These are phyloP conservation scores for Harmothoe impar DNA, from an alignment of 2,888 invertebrate genomes.

Conservation along the genomic window DNA sequence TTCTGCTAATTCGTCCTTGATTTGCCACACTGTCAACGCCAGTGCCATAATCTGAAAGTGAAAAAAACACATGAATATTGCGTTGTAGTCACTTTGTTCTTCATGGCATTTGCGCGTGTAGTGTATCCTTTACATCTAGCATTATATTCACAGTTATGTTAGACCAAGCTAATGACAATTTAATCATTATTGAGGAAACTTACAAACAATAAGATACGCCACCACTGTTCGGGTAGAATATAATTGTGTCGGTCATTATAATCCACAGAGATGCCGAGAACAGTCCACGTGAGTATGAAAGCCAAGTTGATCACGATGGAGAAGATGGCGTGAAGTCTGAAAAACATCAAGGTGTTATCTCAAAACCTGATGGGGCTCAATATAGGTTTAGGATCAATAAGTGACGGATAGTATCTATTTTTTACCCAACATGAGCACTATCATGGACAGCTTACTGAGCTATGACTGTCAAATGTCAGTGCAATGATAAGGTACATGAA, in stretches of 20 bases:
- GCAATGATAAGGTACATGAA: too few relatives aligned
- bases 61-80: not conserved
- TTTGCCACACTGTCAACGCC: constrained; percentile 78
- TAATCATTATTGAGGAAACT: constrained; percentile 41
- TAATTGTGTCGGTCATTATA: constrained; percentile 79
- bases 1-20: constrained; percentile 80
- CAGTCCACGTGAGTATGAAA: constrained; percentile 81
- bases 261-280: constrained; percentile 78
- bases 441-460: too few relatives aligned
- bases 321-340: constrained; percentile 76
- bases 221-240: constrained; percentile 78
- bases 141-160: too few relatives aligned
- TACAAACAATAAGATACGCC: constrained; percentile 78
- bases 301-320: constrained; percentile 78
- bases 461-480: too few relatives aligned
- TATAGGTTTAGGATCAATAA: too few relatives aligned
- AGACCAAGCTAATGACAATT: too few relatives aligned
- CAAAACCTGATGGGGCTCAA: too few relatives aligned
- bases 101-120: too few relatives aligned
- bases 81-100: too few relatives aligned
- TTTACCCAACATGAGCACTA: too few relatives aligned
- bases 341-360: constrained; percentile 28
- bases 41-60: constrained; percentile 76
- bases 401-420: too few relatives aligned
- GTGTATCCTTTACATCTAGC: too few relatives aligned